Evolutionary conservation across 2,888 invertebrate species (phyloP), one percentile per base, ranked within the genome.

Genomic region (Eupsilia transversa): DNA sequence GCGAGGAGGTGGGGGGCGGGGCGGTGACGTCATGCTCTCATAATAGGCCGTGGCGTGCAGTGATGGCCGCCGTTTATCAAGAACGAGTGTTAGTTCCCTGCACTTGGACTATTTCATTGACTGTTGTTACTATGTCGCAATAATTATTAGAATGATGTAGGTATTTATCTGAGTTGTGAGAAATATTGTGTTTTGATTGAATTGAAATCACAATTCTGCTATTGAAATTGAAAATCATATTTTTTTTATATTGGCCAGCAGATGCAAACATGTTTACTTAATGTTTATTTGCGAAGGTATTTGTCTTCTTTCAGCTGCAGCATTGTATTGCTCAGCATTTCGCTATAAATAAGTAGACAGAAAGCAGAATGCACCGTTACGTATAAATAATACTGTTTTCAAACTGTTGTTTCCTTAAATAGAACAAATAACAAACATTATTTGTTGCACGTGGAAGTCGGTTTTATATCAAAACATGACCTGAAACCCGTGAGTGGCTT

Each of bases 21-120:
- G 96, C 96, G 93, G 95, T 96, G 96, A 96, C 96, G 96, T 96
- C 96, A 96, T 93, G 94, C 94, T 94, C 96, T 96, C 93, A 96
- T 96, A 96, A 96, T 96, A 96, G 96, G 95, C 94, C 94, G 93
- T 93, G 94, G 94, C 95, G 93, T 93, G 93, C 96, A 96, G 95
- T 95, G 95, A 96, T 96, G 96, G 96, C 96, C 94, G 96, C 96
- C 95, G 94, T 94, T 94, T 95, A 95, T 96, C 95, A 95, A 93
- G 91, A 91, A 92, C 88, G 91, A 93, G 92, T 92, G 93, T 92
- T 93, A 92, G 93, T 89, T 93, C 88, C 89, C 90, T 94, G 93
- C 94, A 95, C 93, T 95, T 93, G 92, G 92, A 92, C 91, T 94
- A 92, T 82, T 82, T 82, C 81, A 80, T 81, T 81, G 71, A 76